These are phyloP conservation scores for Notolepis coatsorum DNA, from an alignment of 2,797 vertebrate species.

Conservation along the genomic window DNA sequence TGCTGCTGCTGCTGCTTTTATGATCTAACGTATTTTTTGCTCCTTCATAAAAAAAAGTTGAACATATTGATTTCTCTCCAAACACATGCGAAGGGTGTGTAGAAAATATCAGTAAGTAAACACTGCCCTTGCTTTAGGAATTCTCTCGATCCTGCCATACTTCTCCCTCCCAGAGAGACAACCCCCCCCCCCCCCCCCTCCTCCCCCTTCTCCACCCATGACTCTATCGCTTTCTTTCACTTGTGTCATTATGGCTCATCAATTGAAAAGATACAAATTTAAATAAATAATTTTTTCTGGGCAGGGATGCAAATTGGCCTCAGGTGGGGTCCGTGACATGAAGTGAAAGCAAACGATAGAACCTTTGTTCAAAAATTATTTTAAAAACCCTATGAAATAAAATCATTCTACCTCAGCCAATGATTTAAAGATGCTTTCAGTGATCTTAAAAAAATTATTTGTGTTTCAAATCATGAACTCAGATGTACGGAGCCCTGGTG, in stretches of 20 bases:
- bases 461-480: too few relatives aligned
- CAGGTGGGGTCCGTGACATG: too few relatives aligned
- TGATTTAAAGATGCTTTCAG: slow-evolving; percentile 1
- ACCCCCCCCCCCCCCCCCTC: slow-evolving; percentile 1
- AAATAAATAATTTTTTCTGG: slow-evolving; percentile 14
- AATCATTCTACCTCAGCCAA: too few relatives aligned
- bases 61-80: slow-evolving; percentile 87
- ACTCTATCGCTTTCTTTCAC: slow-evolving; percentile 35
- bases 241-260: slow-evolving; percentile 63
- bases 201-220: slow-evolving; percentile 2
- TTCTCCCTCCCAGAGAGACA: slow-evolving; percentile 33
- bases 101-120: slow-evolving; percentile 92
- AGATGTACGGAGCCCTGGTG: too few relatives aligned
- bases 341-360: too few relatives aligned
- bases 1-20: slow-evolving; percentile 2
- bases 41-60: slow-evolving; percentile 71
- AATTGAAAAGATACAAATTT: slow-evolving; percentile 24
- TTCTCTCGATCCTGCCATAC: slow-evolving; percentile 40
- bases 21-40: slow-evolving; percentile 48
- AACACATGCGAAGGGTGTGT: slow-evolving; percentile 89
- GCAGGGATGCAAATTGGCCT: slow-evolving; percentile 67
- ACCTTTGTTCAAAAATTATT: too few relatives aligned
- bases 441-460: too few relatives aligned
- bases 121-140: slow-evolving; percentile 49
- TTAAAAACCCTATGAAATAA: too few relatives aligned